phyloP scores from a whole-genome alignment of 2,888 invertebrate genomes.

The Melanophora roralis region DNA sequence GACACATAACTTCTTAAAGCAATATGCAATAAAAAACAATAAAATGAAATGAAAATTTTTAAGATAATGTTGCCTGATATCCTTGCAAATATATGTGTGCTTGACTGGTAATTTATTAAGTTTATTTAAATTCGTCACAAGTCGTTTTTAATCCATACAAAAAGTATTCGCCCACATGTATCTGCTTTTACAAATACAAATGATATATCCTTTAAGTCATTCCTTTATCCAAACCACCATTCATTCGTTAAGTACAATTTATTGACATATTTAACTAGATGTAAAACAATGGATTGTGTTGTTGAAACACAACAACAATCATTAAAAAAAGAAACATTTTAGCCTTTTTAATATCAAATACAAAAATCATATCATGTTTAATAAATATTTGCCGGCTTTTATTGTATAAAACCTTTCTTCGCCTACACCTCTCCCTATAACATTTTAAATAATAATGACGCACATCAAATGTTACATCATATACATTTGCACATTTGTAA shows the following conservation, averaged over 20 bases:
- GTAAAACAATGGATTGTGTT: conserved; percentile 35
- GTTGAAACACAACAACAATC: neutral
- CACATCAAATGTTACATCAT: neutral
- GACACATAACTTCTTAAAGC: neutral
- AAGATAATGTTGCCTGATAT: neutral
- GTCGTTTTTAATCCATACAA: neutral
- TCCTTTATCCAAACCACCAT: neutral
- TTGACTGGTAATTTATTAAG: conserved; percentile 22
- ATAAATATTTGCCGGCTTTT: neutral
- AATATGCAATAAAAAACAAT: neutral
- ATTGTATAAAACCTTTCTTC: neutral
- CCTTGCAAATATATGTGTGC: neutral
- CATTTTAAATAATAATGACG: neutral
- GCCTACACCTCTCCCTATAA: no score
- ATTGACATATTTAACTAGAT: neutral
- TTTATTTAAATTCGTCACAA: conserved; percentile 25
- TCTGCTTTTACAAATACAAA: neutral
- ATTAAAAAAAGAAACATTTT: neutral
- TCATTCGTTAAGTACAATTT: neutral
- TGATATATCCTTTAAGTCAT: neutral
- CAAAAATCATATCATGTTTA: neutral
- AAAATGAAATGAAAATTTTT: neutral
- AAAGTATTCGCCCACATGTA: neutral
- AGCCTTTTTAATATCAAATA: conserved; percentile 4
- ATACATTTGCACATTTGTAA: neutral